Percentiles rank a stretch among this genome's conserved stretches.
Evolutionary conservation across 2,888 invertebrate genomes (phyloP).

Genomic region (Aleiodes leptofemur): DNA sequence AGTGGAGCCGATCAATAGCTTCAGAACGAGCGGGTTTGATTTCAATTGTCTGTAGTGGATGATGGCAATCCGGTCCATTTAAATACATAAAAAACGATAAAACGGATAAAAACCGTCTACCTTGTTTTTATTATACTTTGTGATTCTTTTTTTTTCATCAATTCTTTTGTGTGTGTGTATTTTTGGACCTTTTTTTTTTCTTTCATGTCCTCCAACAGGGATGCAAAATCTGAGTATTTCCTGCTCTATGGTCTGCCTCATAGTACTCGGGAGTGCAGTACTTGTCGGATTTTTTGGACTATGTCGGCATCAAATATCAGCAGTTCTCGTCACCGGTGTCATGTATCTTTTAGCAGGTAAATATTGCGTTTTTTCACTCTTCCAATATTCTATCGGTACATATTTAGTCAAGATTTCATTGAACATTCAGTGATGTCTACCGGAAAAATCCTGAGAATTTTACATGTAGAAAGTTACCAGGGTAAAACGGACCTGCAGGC

Average conservation of each 20-base stretch:
- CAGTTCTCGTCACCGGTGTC: conserved; percentile 94
- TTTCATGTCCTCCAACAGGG: conserved; percentile 77
- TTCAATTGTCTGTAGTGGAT: conserved; percentile 47
- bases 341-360: conserved; percentile 95
- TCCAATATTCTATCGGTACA: neutral
- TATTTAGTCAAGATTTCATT: too few relatives aligned
- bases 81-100: conserved; percentile 4
- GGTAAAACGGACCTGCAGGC: too few relatives aligned
- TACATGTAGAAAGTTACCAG: too few relatives aligned
- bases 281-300: conserved; percentile 93
- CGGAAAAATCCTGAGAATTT: too few relatives aligned
- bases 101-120: too few relatives aligned
- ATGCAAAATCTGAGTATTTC: conserved; percentile 98
- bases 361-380: conserved; percentile 50
- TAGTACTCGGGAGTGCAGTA: conserved; percentile 91
- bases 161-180: conserved; percentile 19
- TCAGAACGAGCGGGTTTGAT: conserved; percentile 50
- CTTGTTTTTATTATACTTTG: too few relatives aligned
- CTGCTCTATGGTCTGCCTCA: conserved; percentile 93
- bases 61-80: conserved; percentile 34
- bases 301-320: conserved; percentile 93
- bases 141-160: neutral
- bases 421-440: too few relatives aligned
- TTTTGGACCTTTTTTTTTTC: conserved; percentile 27
- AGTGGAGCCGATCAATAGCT: conserved; percentile 55